A percentile compares a stretch with the other conserved stretches of the same genome.
Evolutionary conservation across 2,113 vertebrate species (phyloP).

Genomic region (Cyanoramphus novaezelandiae): DNA sequence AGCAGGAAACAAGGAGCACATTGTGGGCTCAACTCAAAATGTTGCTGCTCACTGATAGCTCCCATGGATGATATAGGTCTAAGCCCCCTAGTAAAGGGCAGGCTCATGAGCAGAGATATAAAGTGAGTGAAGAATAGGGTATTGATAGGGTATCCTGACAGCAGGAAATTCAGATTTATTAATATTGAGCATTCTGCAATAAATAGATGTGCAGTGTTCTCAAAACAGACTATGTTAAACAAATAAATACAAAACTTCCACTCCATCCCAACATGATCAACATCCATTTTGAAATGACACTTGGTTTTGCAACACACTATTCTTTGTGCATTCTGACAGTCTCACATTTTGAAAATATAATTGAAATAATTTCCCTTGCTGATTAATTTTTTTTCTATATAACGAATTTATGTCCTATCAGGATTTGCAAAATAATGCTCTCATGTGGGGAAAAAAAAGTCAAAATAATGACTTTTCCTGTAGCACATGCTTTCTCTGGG

Average conservation of each 20-base stretch:
- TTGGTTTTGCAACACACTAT: background rate
- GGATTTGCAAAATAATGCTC: background rate
- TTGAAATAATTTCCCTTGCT: background rate
- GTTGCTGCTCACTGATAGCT: background rate
- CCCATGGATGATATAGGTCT: background rate
- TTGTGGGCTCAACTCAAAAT: background rate
- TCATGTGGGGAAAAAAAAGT: background rate
- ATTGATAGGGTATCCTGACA: background rate
- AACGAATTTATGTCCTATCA: background rate
- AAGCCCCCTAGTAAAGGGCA: background rate
- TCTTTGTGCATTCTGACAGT: background rate
- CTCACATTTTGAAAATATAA: background rate
- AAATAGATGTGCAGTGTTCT: background rate
- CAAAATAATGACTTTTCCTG: background rate
- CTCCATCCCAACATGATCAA: background rate
- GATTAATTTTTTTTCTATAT: background rate
- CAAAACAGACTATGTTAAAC: background rate
- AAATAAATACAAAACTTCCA: background rate
- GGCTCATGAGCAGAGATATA: background rate
- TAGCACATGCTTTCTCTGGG: background rate
- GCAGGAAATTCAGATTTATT: background rate
- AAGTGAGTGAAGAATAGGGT: background rate
- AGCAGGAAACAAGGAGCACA: background rate
- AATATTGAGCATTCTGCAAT: background rate
- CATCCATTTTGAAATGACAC: background rate